Conservation (phyloP, 2,888 invertebrate genomes). For the Leptopilina syphax region DNA sequence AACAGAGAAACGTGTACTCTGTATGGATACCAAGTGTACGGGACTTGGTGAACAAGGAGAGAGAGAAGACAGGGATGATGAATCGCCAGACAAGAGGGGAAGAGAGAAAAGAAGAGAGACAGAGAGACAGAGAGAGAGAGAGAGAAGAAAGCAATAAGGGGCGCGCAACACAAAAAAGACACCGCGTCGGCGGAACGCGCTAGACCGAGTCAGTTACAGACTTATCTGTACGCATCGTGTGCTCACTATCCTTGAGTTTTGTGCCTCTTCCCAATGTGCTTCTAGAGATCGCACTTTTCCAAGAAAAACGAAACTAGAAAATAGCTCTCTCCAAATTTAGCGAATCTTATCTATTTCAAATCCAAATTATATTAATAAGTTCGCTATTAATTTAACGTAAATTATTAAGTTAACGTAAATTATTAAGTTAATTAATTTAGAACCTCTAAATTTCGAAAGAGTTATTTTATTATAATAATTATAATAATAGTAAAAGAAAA, state of each 20-base stretch:
- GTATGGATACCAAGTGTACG: constrained; percentile 34
- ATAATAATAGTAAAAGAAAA: no score
- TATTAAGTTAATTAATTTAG: no score
- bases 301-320: no score
- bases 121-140: constrained; percentile 54
- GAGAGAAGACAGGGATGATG: constrained; percentile 34
- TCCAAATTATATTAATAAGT: no score
- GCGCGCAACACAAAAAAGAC: constrained; percentile 64
- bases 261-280: constrained; percentile 37
- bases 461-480: no score
- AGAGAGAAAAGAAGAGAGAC: constrained; percentile 49
- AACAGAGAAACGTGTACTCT: constrained; percentile 31
- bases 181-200: constrained; percentile 68
- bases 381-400: no score
- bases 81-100: constrained; percentile 41
- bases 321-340: no score
- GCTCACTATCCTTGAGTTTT: constrained; percentile 56
- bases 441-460: no score
- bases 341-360: no score
- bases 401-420: no score
- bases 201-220: constrained; percentile 74
- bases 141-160: constrained; percentile 64
- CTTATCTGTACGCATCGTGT: constrained; percentile 67
- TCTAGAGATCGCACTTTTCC: constrained; percentile 2
- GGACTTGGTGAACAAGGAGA: constrained; percentile 27